phyloP scores from a whole-genome alignment of 2,113 vertebrate species.

The Setophaga kirtlandii region DNA sequence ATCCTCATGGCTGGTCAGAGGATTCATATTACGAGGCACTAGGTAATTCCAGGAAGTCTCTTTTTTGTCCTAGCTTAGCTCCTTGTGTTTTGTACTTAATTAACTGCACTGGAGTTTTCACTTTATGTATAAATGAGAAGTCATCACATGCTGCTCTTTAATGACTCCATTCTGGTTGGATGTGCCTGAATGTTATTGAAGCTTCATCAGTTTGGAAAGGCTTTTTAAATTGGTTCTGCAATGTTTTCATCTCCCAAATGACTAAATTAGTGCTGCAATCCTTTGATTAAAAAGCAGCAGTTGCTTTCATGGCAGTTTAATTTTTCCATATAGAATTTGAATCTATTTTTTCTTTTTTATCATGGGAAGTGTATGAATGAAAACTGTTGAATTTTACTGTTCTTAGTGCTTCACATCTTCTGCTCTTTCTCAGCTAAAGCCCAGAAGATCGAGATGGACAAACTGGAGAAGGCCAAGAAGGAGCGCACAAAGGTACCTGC shows the following conservation, averaged over 20 bases:
- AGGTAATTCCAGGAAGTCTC: slow-evolving; percentile 73
- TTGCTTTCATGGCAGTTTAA: neutral
- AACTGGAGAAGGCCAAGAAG: slow-evolving; percentile 97
- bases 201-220: slow-evolving; percentile 40
- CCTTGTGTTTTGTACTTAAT: slow-evolving; percentile 32
- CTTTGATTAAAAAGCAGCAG: neutral
- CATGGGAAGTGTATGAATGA: neutral
- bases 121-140: slow-evolving; percentile 21
- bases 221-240: slow-evolving; percentile 7
- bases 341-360: neutral
- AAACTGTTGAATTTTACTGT: neutral
- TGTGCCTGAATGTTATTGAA: slow-evolving; percentile 32
- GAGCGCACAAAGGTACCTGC: slow-evolving; percentile 91
- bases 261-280: neutral
- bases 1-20: slow-evolving; percentile 97
- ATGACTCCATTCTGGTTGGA: slow-evolving; percentile 1
- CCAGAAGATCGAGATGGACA: slow-evolving; percentile 98
- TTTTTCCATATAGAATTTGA: neutral
- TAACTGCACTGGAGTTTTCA: slow-evolving; percentile 1
- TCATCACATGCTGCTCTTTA: slow-evolving; percentile 14
- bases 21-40: slow-evolving; percentile 95
- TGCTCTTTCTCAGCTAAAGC: slow-evolving; percentile 85
- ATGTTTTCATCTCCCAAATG: neutral
- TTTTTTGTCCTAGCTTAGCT: neutral
- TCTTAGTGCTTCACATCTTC: neutral